These are phyloP conservation scores for Emydocephalus ijimae DNA, from an alignment of 2,113 vertebrate species.

Conservation along the genomic window DNA sequence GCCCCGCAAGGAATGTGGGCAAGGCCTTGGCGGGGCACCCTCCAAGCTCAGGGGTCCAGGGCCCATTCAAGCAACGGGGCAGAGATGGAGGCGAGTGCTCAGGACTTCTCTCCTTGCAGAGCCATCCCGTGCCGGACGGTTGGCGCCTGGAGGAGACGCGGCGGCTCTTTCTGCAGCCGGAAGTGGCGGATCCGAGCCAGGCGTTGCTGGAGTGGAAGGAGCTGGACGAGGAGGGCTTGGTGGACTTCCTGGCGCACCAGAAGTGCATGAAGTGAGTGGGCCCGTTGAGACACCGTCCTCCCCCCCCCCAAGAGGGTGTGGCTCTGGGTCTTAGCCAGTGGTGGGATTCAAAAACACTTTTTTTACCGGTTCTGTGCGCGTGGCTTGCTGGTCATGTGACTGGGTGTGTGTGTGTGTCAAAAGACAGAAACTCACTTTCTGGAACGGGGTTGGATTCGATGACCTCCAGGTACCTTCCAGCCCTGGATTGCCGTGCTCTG, in stretches of 20 bases:
- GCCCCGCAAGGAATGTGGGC: fast-evolving
- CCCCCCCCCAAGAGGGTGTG: not conserved
- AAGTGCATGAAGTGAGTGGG: constrained; percentile 65
- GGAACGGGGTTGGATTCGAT: too few relatives aligned
- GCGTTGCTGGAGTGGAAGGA: constrained; percentile 67
- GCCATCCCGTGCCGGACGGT: constrained; percentile 63
- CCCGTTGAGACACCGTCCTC: not conserved
- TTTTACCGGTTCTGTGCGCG: too few relatives aligned
- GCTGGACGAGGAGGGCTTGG: constrained; percentile 72
- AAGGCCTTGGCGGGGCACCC: not conserved
- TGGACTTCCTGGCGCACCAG: constrained; percentile 65
- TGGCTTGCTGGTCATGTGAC: too few relatives aligned
- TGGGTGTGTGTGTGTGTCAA: too few relatives aligned
- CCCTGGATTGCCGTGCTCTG: too few relatives aligned
- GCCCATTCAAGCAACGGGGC: not conserved
- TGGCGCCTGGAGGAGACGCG: constrained; percentile 74
- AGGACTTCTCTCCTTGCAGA: constrained; percentile 43
- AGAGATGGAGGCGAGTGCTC: not conserved
- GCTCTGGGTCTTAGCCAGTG: not conserved
- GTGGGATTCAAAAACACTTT: too few relatives aligned
- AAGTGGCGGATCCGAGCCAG: constrained; percentile 14
- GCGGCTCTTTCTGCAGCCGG: constrained; percentile 67
- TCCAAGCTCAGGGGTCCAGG: not conserved
- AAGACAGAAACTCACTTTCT: too few relatives aligned
- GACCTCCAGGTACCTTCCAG: too few relatives aligned